Evolutionary conservation across 2,888 invertebrate genomes (phyloP), one percentile per base, ranked within the genome.

Genomic region (Eurois occulta): DNA sequence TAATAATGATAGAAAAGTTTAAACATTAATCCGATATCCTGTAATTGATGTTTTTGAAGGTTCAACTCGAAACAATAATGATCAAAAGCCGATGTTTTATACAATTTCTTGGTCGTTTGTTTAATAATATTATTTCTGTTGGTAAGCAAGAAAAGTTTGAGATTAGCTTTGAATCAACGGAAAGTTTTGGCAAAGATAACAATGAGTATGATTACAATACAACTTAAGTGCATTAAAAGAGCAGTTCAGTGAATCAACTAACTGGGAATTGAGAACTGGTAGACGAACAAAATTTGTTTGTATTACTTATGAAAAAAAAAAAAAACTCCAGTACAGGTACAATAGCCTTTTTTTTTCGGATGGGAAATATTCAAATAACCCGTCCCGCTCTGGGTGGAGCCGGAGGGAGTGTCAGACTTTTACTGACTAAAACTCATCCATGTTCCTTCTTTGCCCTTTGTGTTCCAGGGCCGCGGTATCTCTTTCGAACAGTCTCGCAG

Each of bases 41-140:
- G 70, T 83, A 83, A 86, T 86, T 84, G 80, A 80, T 84, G 85
- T 84, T 88, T 81, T 77, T 76, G 80, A 86, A 81, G 80, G 71
- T 55, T 75, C 41, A 67, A 85, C 75, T 88, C 74, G 71, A 66
- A 83, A 81, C 76, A 88, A 86, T 73, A 73, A 72, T 79, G 75
- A 83, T 88, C 85, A 86, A 88, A 87, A 85, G 80, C 32, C 71
- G 64, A 46, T 62, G 38, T 78, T 71, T 72, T 77, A 83, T 66
- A 78, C 70, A 84, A 81, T 80, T 74, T 71, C 58, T 73, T 76
- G 41, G 7, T 72, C 35, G 46, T 77, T 86, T 55, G 72, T 75
- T 69, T 69, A 82, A 46, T 77, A 71, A 48, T 65, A 58, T 64
- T 38, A 43, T 75, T 77, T 64, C 35, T 68, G 13, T 74, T 75